phyloP scores from a whole-genome alignment of 2,888 invertebrate species.

The Pimpla rufipes region DNA sequence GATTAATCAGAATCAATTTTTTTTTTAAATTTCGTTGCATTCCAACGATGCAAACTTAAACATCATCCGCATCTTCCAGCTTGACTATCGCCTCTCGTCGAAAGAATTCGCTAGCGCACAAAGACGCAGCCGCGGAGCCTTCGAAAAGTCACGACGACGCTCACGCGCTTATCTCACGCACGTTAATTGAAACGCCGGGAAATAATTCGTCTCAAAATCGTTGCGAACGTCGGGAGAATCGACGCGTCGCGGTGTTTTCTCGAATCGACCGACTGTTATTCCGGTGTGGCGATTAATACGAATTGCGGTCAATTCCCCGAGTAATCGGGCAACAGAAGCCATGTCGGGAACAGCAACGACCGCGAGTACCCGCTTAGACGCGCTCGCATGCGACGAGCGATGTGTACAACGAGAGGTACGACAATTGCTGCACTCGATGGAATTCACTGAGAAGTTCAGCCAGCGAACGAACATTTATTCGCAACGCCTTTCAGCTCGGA shows the following conservation, averaged over 20 bases:
- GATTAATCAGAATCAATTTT: no score
- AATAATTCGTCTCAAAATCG: not conserved
- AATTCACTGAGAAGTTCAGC: not conserved
- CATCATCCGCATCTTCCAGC: no score
- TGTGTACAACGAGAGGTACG: not conserved
- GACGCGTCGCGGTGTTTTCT: slow-evolving; percentile 2
- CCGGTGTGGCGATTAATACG: slow-evolving; percentile 55
- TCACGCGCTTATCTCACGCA: no score
- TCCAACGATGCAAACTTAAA: no score
- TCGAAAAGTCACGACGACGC: no score
- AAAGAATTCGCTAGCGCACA: no score
- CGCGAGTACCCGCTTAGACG: slow-evolving; percentile 14
- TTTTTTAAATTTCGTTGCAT: no score
- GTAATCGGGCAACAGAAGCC: slow-evolving; percentile 58
- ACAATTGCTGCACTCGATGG: not conserved
- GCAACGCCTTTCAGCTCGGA: not conserved
- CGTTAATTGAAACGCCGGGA: not conserved
- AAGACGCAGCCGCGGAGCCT: no score
- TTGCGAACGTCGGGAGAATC: not conserved
- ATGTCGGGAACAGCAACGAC: slow-evolving; percentile 55
- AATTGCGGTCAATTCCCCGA: slow-evolving; percentile 65
- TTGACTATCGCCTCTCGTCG: no score
- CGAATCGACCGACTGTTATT: slow-evolving; percentile 57
- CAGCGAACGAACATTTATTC: not conserved
- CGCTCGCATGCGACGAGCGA: not conserved